Evolutionary conservation across 37 sponge, comb jelly and placozoan species (phyloP).

Genomic region (Spongia lamella): DNA sequence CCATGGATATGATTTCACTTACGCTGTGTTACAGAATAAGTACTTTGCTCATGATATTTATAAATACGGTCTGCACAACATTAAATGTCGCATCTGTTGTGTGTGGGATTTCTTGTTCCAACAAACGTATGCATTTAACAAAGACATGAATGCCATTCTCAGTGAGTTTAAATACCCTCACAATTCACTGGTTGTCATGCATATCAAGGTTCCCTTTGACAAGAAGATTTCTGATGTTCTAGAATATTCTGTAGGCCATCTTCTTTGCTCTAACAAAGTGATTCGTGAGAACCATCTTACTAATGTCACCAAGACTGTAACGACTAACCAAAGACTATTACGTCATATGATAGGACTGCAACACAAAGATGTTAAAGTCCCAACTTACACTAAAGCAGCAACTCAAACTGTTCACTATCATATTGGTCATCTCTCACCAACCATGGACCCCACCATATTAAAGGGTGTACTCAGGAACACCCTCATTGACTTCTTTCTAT

Average conservation of each 20-base stretch:
- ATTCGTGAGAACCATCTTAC: slow-evolving; percentile 5
- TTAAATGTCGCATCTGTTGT: slow-evolving; percentile 54
- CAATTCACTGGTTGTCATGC: slow-evolving; percentile 1
- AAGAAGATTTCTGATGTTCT: slow-evolving; percentile 18
- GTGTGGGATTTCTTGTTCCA: slow-evolving; percentile 53
- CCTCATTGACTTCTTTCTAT: slow-evolving; percentile 53
- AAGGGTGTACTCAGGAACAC: slow-evolving; percentile 34
- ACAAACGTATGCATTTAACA: slow-evolving; percentile 29
- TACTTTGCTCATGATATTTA: slow-evolving; percentile 36
- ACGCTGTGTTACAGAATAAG: slow-evolving; percentile 48
- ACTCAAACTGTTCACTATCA: slow-evolving; percentile 57
- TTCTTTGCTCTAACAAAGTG: slow-evolving; percentile 40
- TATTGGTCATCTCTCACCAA: slow-evolving; percentile 37
- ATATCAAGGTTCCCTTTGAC: slow-evolving; percentile 14
- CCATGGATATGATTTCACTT: slow-evolving; percentile 52
- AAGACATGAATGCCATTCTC: slow-evolving; percentile 35
- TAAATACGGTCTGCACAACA: slow-evolving; percentile 33
- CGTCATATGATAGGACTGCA: slow-evolving; percentile 37
- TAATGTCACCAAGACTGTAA: background rate
- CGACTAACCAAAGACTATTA: slow-evolving; percentile 41
- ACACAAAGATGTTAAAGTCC: slow-evolving; percentile 13
- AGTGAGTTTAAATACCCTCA: slow-evolving; percentile 9
- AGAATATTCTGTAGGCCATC: slow-evolving; percentile 6
- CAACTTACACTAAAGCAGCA: slow-evolving; percentile 35
- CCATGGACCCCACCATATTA: slow-evolving; percentile 22